phyloP scores from a whole-genome alignment of 2,888 invertebrate genomes.

The Archips crataeganus region DNA sequence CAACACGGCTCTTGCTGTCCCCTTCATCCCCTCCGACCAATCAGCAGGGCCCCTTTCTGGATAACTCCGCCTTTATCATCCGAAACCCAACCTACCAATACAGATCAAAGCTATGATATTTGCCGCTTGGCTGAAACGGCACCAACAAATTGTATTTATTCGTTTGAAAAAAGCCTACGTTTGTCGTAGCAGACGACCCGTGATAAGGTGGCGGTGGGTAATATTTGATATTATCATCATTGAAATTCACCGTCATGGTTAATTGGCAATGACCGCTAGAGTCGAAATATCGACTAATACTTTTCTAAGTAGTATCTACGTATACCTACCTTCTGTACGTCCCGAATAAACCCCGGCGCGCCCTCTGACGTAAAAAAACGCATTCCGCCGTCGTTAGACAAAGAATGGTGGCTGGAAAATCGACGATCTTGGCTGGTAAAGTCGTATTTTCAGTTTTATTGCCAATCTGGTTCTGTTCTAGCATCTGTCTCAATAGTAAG shows the following conservation, averaged over 20 bases:
- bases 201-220: constrained; percentile 7
- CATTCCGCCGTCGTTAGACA: constrained; percentile 1
- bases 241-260: background rate
- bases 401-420: constrained; percentile 5
- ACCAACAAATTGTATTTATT: constrained; percentile 72
- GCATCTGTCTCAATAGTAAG: background rate
- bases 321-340: background rate
- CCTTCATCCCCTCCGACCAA: constrained; percentile 63
- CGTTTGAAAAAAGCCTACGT: constrained; percentile 58
- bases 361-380: constrained; percentile 6
- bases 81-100: constrained; percentile 75
- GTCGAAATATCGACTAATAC: background rate
- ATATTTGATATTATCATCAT: background rate
- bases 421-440: background rate
- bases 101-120: constrained; percentile 73
- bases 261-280: background rate
- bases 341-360: constrained; percentile 1
- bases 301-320: background rate
- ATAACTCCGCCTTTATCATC: constrained; percentile 66
- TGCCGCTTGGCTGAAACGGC: constrained; percentile 67
- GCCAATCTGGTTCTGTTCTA: background rate
- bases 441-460: background rate
- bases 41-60: constrained; percentile 51
- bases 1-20: constrained; percentile 55
- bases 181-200: constrained; percentile 24